phyloP scores from a whole-genome alignment of 2,113 vertebrate species.

The Eudyptes chrysolophus region DNA sequence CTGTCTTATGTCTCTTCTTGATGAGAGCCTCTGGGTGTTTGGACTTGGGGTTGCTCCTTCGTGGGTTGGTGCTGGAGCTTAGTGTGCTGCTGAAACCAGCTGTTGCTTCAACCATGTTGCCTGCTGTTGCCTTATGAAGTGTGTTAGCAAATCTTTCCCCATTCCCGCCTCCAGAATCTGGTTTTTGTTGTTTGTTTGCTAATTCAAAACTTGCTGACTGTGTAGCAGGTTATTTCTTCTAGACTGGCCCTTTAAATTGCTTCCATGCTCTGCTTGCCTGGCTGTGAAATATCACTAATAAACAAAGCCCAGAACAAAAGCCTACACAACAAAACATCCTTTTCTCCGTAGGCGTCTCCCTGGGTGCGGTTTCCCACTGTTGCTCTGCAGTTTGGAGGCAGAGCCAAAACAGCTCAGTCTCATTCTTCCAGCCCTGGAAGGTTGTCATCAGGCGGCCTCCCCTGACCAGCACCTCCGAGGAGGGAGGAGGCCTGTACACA shows the following conservation, averaged over 20 bases:
- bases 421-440: neutral
- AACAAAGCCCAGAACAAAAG: constrained; percentile 43
- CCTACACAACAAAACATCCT: constrained; percentile 43
- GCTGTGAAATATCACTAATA: neutral
- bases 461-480: neutral
- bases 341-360: constrained; percentile 3
- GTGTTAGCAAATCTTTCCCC: neutral
- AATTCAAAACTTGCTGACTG: neutral
- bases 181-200: neutral
- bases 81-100: neutral
- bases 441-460: neutral
- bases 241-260: constrained; percentile 24
- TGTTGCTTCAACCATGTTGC: neutral
- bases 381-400: neutral
- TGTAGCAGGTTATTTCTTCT: neutral
- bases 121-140: neutral
- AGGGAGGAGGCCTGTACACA: neutral
- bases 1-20: neutral
- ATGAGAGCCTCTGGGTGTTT: neutral
- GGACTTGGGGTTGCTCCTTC: neutral
- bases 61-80: neutral
- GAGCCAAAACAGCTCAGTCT: neutral
- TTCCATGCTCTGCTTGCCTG: neutral
- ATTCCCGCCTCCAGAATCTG: neutral
- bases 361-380: constrained; percentile 45